Evolutionary conservation across 2,797 vertebrate species (phyloP).

Genomic region (Pelochelys cantorii): DNA sequence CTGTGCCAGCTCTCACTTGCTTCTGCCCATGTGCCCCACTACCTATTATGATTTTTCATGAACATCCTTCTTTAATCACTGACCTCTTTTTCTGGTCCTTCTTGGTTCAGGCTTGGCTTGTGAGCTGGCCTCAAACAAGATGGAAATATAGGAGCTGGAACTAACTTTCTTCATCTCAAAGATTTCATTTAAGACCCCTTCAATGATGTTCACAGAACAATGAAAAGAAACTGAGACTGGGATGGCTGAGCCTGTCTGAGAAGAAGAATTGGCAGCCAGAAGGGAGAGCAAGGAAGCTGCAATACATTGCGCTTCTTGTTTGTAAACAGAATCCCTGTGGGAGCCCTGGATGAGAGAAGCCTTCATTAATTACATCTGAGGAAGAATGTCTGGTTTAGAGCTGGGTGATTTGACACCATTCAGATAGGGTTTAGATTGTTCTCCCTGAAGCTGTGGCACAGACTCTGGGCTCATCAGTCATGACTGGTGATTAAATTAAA

Average conservation of each 20-base stretch:
- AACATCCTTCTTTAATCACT: neutral
- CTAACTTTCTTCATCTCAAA: constrained; percentile 11
- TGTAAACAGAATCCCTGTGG: constrained; percentile 40
- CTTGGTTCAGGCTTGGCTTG: neutral
- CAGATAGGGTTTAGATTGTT: constrained; percentile 21
- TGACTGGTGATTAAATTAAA: constrained; percentile 27
- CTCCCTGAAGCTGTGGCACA: neutral
- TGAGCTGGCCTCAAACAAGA: neutral
- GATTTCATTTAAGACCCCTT: neutral
- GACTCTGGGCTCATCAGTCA: constrained; percentile 34
- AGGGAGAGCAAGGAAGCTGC: neutral
- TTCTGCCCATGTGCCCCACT: neutral
- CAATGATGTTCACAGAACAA: neutral
- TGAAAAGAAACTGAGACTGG: neutral
- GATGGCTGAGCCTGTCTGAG: neutral
- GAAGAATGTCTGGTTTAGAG: neutral
- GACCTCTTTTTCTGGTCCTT: neutral
- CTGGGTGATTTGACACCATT: constrained; percentile 12
- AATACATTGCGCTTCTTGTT: neutral
- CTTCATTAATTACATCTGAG: constrained; percentile 53
- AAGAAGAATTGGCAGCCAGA: constrained; percentile 25
- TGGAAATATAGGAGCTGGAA: neutral
- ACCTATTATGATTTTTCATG: neutral
- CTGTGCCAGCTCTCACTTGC: neutral
- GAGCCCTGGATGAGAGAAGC: constrained; percentile 8